These are phyloP conservation scores for Rhabdomys pumilio DNA, from an alignment of 2,797 vertebrate species.

Conservation along the genomic window DNA sequence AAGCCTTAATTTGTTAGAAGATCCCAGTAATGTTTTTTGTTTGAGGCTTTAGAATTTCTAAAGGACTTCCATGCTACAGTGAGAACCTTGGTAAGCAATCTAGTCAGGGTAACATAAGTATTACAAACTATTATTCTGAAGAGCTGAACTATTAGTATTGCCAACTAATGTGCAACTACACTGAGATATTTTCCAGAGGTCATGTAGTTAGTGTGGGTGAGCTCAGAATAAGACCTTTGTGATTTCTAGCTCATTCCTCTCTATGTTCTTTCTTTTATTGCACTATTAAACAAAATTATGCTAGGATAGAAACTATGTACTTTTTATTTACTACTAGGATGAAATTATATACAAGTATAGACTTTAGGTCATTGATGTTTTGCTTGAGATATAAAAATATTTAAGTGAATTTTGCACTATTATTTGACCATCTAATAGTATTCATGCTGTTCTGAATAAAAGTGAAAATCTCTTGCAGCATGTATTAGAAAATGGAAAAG, in stretches of 20 bases:
- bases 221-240: conserved; percentile 34
- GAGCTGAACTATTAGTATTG: neutral
- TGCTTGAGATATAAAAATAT: neutral
- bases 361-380: conserved; percentile 31
- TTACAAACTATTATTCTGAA: conserved; percentile 43
- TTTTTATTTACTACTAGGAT: conserved; percentile 1
- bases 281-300: conserved; percentile 51
- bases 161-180: neutral
- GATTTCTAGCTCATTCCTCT: conserved; percentile 14
- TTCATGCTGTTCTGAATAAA: conserved; percentile 63
- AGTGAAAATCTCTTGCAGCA: neutral
- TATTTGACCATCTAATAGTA: conserved; percentile 48
- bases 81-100: neutral
- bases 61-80: conserved; percentile 12
- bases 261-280: conserved; percentile 50
- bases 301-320: neutral
- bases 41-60: conserved; percentile 52
- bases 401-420: conserved; percentile 40
- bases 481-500: conserved; percentile 68
- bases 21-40: conserved; percentile 43
- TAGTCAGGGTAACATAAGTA: conserved; percentile 30
- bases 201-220: neutral
- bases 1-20: conserved; percentile 46
- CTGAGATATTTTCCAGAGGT: conserved; percentile 35
- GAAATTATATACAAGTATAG: neutral